Conservation (phyloP, 2,797 vertebrate genomes). For the Cebuella pygmaea region DNA sequence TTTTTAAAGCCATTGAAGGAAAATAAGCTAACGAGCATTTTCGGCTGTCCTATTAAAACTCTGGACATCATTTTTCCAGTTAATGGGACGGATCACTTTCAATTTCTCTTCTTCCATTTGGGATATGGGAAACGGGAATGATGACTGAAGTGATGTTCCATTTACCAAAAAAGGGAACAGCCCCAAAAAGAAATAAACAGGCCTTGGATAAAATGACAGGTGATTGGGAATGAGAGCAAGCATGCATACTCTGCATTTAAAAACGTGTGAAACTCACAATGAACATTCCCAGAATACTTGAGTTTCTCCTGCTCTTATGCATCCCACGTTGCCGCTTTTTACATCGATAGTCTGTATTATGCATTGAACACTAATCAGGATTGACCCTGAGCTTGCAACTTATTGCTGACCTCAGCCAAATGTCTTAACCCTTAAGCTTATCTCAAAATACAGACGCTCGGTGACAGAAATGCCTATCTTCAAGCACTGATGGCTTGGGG, state of each 20-base stretch:
- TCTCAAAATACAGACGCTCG: neutral
- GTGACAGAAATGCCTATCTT: neutral
- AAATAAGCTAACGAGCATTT: constrained; percentile 46
- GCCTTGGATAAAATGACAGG: neutral
- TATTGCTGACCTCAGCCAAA: neutral
- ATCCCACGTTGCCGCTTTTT: neutral
- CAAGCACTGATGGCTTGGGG: neutral
- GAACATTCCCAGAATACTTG: neutral
- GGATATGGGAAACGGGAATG: neutral
- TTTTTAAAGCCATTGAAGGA: constrained; percentile 46
- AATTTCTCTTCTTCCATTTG: neutral
- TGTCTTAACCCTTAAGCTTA: neutral
- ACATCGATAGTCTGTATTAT: neutral
- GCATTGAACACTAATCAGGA: neutral
- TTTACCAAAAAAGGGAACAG: neutral
- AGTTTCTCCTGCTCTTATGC: neutral
- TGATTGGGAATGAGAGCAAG: neutral
- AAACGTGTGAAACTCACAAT: neutral
- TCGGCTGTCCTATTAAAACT: constrained; percentile 24
- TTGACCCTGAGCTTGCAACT: neutral
- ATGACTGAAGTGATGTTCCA: neutral
- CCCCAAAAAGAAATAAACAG: neutral
- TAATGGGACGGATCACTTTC: neutral
- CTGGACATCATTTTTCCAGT: constrained; percentile 4
- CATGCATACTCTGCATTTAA: neutral